A percentile compares a stretch with the other conserved stretches of the same genome.
phyloP scores from a whole-genome alignment of 2,888 invertebrate genomes.

The Epinotia demarniana region DNA sequence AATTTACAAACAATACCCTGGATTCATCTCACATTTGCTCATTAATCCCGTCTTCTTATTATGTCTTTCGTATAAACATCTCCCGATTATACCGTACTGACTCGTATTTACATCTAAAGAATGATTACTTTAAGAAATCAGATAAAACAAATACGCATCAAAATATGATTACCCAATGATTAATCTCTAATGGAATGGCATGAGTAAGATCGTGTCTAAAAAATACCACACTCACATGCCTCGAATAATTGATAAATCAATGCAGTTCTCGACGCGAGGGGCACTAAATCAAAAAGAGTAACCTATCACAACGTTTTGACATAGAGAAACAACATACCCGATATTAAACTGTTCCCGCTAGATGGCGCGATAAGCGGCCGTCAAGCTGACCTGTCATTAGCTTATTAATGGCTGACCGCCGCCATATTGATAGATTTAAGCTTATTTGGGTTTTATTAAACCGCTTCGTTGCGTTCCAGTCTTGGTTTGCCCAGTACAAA shows the following conservation, averaged over 20 bases:
- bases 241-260: conserved; percentile 83
- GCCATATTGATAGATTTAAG: conserved; percentile 72
- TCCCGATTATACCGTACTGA: conserved; percentile 45
- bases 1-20: conserved; percentile 76
- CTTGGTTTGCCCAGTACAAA: conserved; percentile 7
- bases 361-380: conserved; percentile 82
- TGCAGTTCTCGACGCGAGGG: conserved; percentile 75
- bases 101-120: conserved; percentile 47
- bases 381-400: conserved; percentile 81
- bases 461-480: conserved; percentile 51
- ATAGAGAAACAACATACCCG: conserved; percentile 76
- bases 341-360: conserved; percentile 80
- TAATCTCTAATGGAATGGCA: conserved; percentile 77
- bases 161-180: conserved; percentile 78
- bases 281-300: conserved; percentile 80
- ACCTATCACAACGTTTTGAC: conserved; percentile 82
- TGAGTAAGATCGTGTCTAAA: conserved; percentile 80
- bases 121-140: conserved; percentile 73
- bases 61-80: conserved; percentile 43
- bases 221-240: conserved; percentile 79
- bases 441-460: conserved; percentile 69
- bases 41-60: conserved; percentile 55
- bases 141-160: conserved; percentile 74
- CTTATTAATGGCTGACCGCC: conserved; percentile 75
- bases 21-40: conserved; percentile 57